Evolutionary conservation across 1,140 invertebrate species (phyloP), one percentile per base, ranked within the genome.

Genomic region (Trichonephila clavata): DNA sequence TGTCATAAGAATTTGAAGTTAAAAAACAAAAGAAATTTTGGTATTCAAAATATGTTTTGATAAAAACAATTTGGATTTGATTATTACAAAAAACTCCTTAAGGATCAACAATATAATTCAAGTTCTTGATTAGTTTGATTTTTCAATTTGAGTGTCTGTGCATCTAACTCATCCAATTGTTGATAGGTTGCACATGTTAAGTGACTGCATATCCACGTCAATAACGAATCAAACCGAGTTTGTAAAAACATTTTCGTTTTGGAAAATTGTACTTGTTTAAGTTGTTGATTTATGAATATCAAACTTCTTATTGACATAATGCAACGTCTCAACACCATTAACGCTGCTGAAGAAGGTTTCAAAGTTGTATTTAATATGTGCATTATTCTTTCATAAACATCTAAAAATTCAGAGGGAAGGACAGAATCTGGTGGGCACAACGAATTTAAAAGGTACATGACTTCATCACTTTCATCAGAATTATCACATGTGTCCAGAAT

Each of bases 181-280:
- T 94, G 86, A n/a, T 83, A 94, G 21, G 77, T 89, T 21, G 93
- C 93, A 89, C 18, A 81, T n/a, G 24, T 71, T 32, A 94, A 68
- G 50, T 94, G 86, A 57, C 65, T 90, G 18, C 13, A 84, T 59
- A 94, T 83, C 93, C 93, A 94, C 20, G 59, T 24, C 16, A 90
- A 32, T n/a, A 94, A 71, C 3, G 87, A 68, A 24, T 94, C 71
- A 57, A 94, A 90, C 14, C 71, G 57, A 43, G 24, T 80, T 89
- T 57, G 27, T 21, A 84, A 18, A n/a, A 32, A 87, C 20, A 20
- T 39, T 50, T 50, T 50, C 27, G 60, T 84, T 21, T 61, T 65
- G 14, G 32, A 68, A 60, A 68, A n/a, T 10, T 7, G n/a, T 16
- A 18, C 16, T 32, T n/a, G 18, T 8, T 27, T 77, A 60, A 87